Evolutionary conservation across 2,888 invertebrate species (phyloP), one percentile per base, ranked within the genome.

Genomic region (Ophion slaviceki): DNA sequence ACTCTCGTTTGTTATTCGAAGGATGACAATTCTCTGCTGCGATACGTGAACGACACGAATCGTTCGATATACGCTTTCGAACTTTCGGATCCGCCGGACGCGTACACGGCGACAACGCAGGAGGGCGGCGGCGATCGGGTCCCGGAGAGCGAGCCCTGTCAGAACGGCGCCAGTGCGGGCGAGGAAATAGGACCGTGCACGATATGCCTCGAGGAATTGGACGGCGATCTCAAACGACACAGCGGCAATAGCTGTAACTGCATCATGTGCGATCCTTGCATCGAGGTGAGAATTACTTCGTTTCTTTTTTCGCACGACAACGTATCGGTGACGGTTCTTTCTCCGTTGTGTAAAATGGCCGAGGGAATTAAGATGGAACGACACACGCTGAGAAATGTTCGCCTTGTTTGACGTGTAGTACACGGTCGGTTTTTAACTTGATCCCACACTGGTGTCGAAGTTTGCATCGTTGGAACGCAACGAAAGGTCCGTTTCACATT

Each of bases 151-250:
- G 92, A 92, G 47, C 82, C 88, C 28, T 91, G 90, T 84, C 91
- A 90, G 59, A 90, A 88, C 71, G 89, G 90, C 40, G 88, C 90
- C 2, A 85, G 86, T 62, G 88, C 89, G n/a, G 90, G 91, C 40
- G 93, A 93, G 53, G 93, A 93, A 84, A 90, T 91, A 24, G 91
- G 91, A 17, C 89, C 90, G 3, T 96, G 96, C 92, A 95, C 94
- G 66, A 96, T 96, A 87, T 96, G 96, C 88, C 92, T 96, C 68
- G 96, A 96, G 87, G 96, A 96, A 84, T 93, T 95, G 90, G 94
- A 95, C 32, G 93, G 93, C 36, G 95, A 95, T 82, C 92, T 96
- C 77, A 94, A 95, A 88, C 94, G 94, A 40, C 96, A 96, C 90
- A 93, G 93, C 20, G 94, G 94, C n/a, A 96, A 95, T 89, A 94